Conservation (phyloP, 2,888 invertebrate species). For the Morpho achilles region DNA sequence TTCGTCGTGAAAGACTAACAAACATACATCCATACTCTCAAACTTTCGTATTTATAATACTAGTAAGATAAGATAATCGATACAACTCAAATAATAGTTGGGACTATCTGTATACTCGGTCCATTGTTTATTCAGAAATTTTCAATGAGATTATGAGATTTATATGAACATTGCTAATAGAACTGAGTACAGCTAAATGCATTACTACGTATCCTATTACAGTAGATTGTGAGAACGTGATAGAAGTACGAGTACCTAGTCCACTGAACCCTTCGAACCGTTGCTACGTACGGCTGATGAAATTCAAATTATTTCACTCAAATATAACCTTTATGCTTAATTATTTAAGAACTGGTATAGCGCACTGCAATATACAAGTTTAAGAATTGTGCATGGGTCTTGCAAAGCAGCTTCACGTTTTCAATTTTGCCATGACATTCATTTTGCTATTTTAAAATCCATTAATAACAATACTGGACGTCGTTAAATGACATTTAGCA, state of each 20-base stretch:
- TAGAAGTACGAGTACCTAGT: slow-evolving; percentile 42
- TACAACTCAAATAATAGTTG: no score
- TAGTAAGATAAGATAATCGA: no score
- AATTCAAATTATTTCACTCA: neutral
- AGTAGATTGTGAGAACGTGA: slow-evolving; percentile 42
- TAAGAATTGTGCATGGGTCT: slow-evolving; percentile 3
- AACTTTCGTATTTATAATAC: no score
- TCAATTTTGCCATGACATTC: slow-evolving; percentile 31
- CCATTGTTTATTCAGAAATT: neutral
- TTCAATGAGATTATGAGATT: neutral
- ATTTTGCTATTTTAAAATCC: slow-evolving; percentile 33
- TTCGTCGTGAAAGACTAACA: no score
- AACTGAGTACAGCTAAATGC: slow-evolving; percentile 53
- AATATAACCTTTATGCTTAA: slow-evolving; percentile 10
- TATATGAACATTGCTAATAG: slow-evolving; percentile 30
- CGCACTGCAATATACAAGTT: neutral
- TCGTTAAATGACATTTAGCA: slow-evolving; percentile 6
- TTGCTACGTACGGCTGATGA: slow-evolving; percentile 44
- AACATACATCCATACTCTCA: no score
- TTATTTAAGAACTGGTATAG: slow-evolving; percentile 11
- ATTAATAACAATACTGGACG: slow-evolving; percentile 27
- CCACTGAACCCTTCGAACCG: slow-evolving; percentile 61
- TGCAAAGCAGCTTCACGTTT: slow-evolving; percentile 24
- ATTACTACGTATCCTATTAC: slow-evolving; percentile 33
- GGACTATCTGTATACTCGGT: no score